Evolutionary conservation across 2,888 invertebrate genomes (phyloP).

Genomic region (Nephrotoma appendiculata): DNA sequence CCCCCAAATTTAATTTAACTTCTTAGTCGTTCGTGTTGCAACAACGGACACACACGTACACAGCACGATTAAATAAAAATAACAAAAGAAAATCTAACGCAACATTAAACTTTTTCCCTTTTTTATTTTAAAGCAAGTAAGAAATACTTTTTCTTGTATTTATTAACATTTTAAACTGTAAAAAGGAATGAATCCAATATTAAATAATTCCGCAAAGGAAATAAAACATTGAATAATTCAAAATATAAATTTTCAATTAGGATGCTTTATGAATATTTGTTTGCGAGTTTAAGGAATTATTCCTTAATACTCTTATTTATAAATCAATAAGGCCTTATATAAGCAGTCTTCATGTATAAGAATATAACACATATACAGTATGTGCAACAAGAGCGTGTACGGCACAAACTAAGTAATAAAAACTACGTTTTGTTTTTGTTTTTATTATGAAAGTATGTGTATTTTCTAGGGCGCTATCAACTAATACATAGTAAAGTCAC

Average conservation of each 20-base stretch:
- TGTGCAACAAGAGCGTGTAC: too few species aligned
- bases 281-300: neutral
- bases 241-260: neutral
- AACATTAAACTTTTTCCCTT: neutral
- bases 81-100: neutral
- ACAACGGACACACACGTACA: neutral
- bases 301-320: neutral
- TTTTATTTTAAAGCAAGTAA: neutral
- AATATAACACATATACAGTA: neutral
- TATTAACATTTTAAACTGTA: neutral
- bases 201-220: neutral
- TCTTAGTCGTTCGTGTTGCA: neutral
- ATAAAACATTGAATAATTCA: neutral
- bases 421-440: too few species aligned
- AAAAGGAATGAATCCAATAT: neutral
- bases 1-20: too few species aligned
- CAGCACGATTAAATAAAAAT: neutral
- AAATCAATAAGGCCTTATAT: neutral
- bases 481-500: too few species aligned
- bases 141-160: neutral
- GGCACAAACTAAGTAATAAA: too few species aligned
- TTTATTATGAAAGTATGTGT: too few species aligned
- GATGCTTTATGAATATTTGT: neutral
- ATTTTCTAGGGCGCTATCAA: too few species aligned
- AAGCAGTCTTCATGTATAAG: neutral